Conservation (phyloP, 2,113 vertebrate species). For the Scomber japonicus region DNA sequence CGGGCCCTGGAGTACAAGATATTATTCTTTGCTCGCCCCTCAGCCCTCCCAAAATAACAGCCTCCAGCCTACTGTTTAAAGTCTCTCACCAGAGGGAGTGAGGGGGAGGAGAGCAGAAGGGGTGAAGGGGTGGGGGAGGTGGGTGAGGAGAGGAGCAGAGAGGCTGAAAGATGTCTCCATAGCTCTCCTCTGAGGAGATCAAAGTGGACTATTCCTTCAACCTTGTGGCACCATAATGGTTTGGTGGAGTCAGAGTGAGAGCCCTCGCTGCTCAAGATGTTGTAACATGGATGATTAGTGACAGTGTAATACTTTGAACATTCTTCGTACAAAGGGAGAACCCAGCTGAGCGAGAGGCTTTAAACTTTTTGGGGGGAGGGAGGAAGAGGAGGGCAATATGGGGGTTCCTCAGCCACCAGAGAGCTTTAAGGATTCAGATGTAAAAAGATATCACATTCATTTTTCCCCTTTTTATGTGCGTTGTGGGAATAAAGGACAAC, state of each 20-base stretch:
- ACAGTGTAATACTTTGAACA: slow-evolving; percentile 82
- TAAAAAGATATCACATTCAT: slow-evolving; percentile 87
- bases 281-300: slow-evolving; percentile 84
- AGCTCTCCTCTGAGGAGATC: slow-evolving; percentile 82
- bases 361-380: slow-evolving; percentile 74
- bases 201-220: slow-evolving; percentile 82
- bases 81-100: slow-evolving; percentile 82
- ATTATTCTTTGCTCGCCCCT: slow-evolving; percentile 81
- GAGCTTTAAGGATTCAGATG: slow-evolving; percentile 82
- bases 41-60: slow-evolving; percentile 86
- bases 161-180: slow-evolving; percentile 78
- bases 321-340: slow-evolving; percentile 79
- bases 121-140: slow-evolving; percentile 37
- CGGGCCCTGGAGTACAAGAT: slow-evolving; percentile 83
- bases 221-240: slow-evolving; percentile 73
- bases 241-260: slow-evolving; percentile 78
- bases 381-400: slow-evolving; percentile 49
- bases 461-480: slow-evolving; percentile 78
- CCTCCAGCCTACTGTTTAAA: slow-evolving; percentile 85
- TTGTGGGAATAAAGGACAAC: slow-evolving; percentile 85
- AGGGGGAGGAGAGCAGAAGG: slow-evolving; percentile 67
- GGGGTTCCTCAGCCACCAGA: slow-evolving; percentile 81
- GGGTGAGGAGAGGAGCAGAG: slow-evolving; percentile 54
- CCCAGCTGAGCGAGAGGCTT: slow-evolving; percentile 86
- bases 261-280: slow-evolving; percentile 71